Base-by-base conservation (phyloP, 1,140 invertebrate species). In the Euwallacea fornicatus region DNA sequence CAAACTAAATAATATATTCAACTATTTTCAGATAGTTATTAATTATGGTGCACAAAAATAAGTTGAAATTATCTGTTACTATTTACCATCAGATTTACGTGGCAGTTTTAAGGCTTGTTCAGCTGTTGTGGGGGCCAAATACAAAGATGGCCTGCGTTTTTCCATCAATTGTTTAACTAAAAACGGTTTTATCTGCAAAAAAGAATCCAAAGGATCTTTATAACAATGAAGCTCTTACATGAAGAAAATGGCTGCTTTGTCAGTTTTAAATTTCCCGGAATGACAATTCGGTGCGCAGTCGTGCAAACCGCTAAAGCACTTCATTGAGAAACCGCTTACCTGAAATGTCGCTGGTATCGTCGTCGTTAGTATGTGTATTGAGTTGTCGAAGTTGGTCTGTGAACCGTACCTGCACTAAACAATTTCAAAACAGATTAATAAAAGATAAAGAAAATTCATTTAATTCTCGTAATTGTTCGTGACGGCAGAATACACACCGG, bases 321-420 rank as follows among this genome's bases (percentile, higher is more conserved):
- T 50, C 46, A 50, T 50, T 50, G 46, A 50, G 13, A 56, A 15
- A n/a, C 46, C 70, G 64, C 67, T 71, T 55, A 33, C 41, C 43
- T 62, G 43, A 55, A 69, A 54, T 71, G 69, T 71, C 70, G 70
- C 70, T 67, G 42, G 21, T 10, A 62, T 72, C 70, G 62, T 59
- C 55, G 21, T 53, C 55, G 56, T 65, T 63, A 72, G 70, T 72
- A 63, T 72, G 70, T 61, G 70, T 72, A 72, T 72, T 72, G 70
- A 72, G 70, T 72, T 60, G 70, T 72, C 47, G 70, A 54, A 53
- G 63, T 59, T 60, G 47, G 70, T 72, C 42, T 60, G 50, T 47
- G 70, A 61, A 42, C 58, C 16, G 59, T 42, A 33, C 21, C 21
- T 33, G 41, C 64, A 58, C 58, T 41, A 62, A 66, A 43, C 43